Percentiles rank a stretch among this genome's conserved stretches.
Conservation (phyloP, 2,113 vertebrate species). For the Pseudolaguvia tuberculata region DNA sequence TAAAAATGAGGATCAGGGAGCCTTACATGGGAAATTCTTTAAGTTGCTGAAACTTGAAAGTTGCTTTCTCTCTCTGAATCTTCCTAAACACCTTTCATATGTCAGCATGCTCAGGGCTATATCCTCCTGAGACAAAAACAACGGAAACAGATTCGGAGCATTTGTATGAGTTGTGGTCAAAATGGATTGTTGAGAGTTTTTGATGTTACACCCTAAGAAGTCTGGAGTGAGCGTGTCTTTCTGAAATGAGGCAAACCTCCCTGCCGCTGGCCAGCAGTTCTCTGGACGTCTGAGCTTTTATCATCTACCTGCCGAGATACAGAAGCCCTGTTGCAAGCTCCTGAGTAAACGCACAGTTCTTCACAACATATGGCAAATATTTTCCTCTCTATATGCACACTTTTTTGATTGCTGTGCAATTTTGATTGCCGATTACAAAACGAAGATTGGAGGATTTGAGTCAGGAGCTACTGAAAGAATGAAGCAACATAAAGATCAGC, state of each 20-base stretch:
- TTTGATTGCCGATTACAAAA: constrained; percentile 61
- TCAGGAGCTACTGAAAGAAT: constrained; percentile 10
- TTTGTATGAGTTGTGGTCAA: constrained; percentile 37
- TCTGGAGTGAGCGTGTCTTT: neutral
- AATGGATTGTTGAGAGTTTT: constrained; percentile 47
- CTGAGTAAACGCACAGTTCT: constrained; percentile 59
- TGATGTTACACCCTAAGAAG: constrained; percentile 54
- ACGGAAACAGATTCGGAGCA: constrained; percentile 14
- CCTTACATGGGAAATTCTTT: constrained; percentile 52
- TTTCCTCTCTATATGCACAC: constrained; percentile 51
- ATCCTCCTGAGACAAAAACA: constrained; percentile 23
- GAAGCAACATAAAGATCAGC: neutral
- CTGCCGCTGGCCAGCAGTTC: constrained; percentile 17
- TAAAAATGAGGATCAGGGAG: constrained; percentile 50
- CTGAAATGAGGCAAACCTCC: neutral
- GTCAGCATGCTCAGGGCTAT: constrained; percentile 23
- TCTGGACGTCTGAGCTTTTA: constrained; percentile 37
- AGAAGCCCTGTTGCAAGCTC: constrained; percentile 12
- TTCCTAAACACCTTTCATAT: constrained; percentile 34
- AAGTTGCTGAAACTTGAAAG: neutral
- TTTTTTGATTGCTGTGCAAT: constrained; percentile 67
- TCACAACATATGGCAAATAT: constrained; percentile 66
- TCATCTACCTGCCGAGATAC: constrained; percentile 42
- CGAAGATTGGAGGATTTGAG: constrained; percentile 11
- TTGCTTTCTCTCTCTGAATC: neutral